Percentiles rank a stretch among this genome's conserved stretches.
phyloP scores from a whole-genome alignment of 2,888 invertebrate genomes.

The Cetonia aurata region DNA sequence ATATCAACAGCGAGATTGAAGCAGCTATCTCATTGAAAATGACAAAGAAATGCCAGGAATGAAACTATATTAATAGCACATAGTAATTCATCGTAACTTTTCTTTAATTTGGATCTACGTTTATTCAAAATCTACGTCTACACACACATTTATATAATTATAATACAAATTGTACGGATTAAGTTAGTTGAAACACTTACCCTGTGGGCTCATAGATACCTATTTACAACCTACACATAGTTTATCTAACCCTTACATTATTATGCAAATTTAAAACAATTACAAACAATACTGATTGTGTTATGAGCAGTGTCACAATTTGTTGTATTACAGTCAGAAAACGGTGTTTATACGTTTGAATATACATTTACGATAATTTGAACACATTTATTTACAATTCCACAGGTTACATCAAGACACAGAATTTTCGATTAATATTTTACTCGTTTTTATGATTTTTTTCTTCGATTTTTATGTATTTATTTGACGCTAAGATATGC shows the following conservation, averaged over 20 bases:
- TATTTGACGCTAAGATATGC: too few relatives aligned
- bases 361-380: constrained; percentile 38
- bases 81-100: too few relatives aligned
- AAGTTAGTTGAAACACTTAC: constrained; percentile 24
- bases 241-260: constrained; percentile 14
- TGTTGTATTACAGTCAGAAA: constrained; percentile 22
- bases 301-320: constrained; percentile 41
- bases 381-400: constrained; percentile 45
- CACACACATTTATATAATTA: background rate
- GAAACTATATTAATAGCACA: too few relatives aligned
- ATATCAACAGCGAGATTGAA: too few relatives aligned
- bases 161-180: too few relatives aligned
- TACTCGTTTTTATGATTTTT: too few relatives aligned
- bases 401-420: constrained; percentile 41
- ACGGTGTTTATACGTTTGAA: constrained; percentile 25
- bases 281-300: constrained; percentile 40
- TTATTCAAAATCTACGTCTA: background rate
- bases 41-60: too few relatives aligned
- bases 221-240: constrained; percentile 24
- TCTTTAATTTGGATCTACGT: background rate
- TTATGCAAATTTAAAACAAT: constrained; percentile 34
- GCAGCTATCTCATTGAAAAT: too few relatives aligned
- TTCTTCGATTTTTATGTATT: too few relatives aligned
- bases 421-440: constrained; percentile 19
- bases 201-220: constrained; percentile 29